phyloP scores from a whole-genome alignment of 2,113 vertebrate species.

The Rhegmatorhina hoffmannsi region DNA sequence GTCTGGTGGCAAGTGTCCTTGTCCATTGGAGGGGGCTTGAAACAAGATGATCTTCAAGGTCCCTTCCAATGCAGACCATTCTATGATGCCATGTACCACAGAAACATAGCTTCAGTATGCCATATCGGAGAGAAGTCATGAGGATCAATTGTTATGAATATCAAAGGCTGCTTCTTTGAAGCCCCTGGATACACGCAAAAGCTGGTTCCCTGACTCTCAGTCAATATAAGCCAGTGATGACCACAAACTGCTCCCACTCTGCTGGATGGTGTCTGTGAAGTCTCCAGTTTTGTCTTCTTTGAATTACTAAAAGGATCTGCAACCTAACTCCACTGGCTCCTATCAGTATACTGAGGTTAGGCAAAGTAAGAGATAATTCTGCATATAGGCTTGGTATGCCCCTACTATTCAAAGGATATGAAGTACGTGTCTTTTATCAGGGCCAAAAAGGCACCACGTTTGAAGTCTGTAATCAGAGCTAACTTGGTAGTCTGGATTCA shows the following conservation, averaged over 20 bases:
- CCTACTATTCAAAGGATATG: not conserved
- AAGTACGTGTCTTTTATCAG: not conserved
- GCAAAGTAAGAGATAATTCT: not conserved
- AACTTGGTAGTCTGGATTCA: not conserved
- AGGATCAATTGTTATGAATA: not conserved
- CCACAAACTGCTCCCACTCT: not conserved
- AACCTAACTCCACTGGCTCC: not conserved
- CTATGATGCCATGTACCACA: not conserved
- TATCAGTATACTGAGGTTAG: not conserved
- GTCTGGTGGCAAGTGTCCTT: not conserved
- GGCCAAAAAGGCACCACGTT: not conserved
- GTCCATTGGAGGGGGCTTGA: accelerated
- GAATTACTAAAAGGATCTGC: not conserved
- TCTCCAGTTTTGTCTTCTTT: not conserved
- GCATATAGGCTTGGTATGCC: not conserved
- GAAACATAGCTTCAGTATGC: accelerated
- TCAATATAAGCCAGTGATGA: not conserved
- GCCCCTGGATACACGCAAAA: not conserved
- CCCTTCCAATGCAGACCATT: not conserved
- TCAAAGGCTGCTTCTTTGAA: not conserved
- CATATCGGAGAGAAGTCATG: not conserved
- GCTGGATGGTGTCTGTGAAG: not conserved
- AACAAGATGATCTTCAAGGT: not conserved
- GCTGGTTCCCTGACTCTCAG: not conserved
- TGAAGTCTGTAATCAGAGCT: not conserved